A percentile compares a stretch with the other conserved stretches of the same genome.
Conservation (phyloP, 2,888 invertebrate genomes). For the Diarsia mendica region DNA sequence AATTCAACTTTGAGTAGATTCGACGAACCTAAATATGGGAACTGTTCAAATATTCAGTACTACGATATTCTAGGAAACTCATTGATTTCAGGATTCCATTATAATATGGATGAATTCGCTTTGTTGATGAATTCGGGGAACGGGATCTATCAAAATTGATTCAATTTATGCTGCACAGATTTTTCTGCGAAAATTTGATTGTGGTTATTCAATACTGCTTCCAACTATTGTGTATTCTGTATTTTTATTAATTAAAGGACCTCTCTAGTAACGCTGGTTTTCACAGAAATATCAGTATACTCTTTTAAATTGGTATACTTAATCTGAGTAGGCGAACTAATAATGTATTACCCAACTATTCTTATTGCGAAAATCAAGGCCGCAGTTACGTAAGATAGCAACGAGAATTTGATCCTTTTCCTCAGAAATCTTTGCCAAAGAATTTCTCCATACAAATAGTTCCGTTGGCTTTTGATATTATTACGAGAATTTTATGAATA, state of each 20-base stretch:
- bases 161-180: background rate
- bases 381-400: background rate
- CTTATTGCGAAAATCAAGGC: constrained; percentile 22
- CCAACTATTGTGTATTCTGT: background rate
- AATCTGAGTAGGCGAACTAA: constrained; percentile 17
- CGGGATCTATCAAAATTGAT: background rate
- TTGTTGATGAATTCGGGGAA: background rate
- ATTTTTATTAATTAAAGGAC: background rate
- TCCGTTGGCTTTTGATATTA: constrained; percentile 10
- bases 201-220: background rate
- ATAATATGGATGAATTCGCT: background rate
- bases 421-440: constrained; percentile 23
- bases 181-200: background rate
- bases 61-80: constrained; percentile 18
- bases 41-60: constrained; percentile 25
- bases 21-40: constrained; percentile 42
- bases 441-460: constrained; percentile 20
- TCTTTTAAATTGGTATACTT: constrained; percentile 21
- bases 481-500: constrained; percentile 29
- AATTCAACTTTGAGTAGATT: constrained; percentile 29
- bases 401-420: constrained; percentile 21
- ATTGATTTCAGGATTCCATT: constrained; percentile 9
- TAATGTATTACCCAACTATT: background rate
- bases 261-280: background rate
- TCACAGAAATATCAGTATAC: constrained; percentile 5